Evolutionary conservation across 2,888 invertebrate species (phyloP).

Genomic region (Oconnorella tubifera): DNA sequence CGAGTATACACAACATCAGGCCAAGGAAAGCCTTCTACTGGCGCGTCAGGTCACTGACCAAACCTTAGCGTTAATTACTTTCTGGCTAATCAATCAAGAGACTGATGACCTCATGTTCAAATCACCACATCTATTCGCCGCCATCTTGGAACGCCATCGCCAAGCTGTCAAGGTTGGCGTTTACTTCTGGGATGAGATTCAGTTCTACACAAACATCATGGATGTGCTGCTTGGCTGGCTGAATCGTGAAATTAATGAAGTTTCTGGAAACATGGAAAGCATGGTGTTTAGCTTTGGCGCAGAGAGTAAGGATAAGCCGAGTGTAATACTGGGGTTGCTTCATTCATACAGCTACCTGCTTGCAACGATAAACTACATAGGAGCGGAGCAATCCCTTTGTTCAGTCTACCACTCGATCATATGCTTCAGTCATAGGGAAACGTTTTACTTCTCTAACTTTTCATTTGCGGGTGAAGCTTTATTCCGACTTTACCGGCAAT

Average conservation of each 20-base stretch:
- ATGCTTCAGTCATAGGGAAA: slow-evolving; percentile 37
- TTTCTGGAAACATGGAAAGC: too few relatives aligned
- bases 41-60: not conserved
- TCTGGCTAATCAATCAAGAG: too few relatives aligned
- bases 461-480: slow-evolving; percentile 34
- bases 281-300: too few relatives aligned
- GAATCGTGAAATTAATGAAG: slow-evolving; percentile 14
- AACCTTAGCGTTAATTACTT: too few relatives aligned
- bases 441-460: slow-evolving; percentile 35
- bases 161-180: slow-evolving; percentile 22
- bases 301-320: too few relatives aligned
- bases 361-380: slow-evolving; percentile 30
- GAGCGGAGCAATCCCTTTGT: slow-evolving; percentile 36
- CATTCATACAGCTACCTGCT: slow-evolving; percentile 26
- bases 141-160: slow-evolving; percentile 31
- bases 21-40: not conserved
- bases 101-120: too few relatives aligned
- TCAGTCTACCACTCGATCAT: slow-evolving; percentile 33
- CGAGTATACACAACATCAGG: slow-evolving; percentile 1
- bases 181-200: slow-evolving; percentile 34
- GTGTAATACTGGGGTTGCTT: too few relatives aligned
- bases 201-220: slow-evolving; percentile 36
- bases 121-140: slow-evolving; percentile 30
- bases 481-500: slow-evolving; percentile 32
- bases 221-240: slow-evolving; percentile 33